phyloP scores from a whole-genome alignment of 1,140 invertebrate species.

The Brachionus paranguensis region DNA sequence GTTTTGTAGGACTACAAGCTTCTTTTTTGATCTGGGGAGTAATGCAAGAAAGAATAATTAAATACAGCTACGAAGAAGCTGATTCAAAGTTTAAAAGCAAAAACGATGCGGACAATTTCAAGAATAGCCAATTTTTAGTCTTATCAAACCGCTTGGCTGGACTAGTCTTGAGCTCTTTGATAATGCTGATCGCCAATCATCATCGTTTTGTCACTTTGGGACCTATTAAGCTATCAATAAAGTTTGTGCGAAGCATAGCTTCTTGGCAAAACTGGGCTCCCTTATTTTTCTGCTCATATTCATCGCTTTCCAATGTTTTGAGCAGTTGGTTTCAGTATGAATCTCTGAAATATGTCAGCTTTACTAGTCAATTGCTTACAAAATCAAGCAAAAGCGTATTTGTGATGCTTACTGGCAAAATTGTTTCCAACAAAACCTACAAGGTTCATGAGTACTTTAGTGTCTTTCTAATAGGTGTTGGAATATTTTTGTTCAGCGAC shows the following conservation, averaged over 20 bases:
- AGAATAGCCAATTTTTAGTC: constrained; percentile 33
- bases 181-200: neutral
- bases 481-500: constrained; percentile 41
- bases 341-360: constrained; percentile 26
- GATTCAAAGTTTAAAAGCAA: neutral
- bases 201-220: neutral
- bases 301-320: constrained; percentile 36
- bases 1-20: constrained; percentile 9
- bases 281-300: neutral
- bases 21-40: constrained; percentile 27
- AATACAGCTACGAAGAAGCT: neutral
- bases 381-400: constrained; percentile 59
- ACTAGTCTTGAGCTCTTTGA: neutral
- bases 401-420: constrained; percentile 89
- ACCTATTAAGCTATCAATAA: neutral
- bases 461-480: constrained; percentile 78
- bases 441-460: constrained; percentile 86
- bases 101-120: constrained; percentile 2
- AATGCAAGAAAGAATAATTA: constrained; percentile 38
- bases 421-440: constrained; percentile 75
- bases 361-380: constrained; percentile 27
- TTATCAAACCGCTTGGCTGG: neutral
- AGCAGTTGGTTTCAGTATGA: constrained; percentile 40
- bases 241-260: neutral
- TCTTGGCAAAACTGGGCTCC: constrained; percentile 34